These are phyloP conservation scores for Zaprionus gabonicus DNA, from an alignment of 1,140 invertebrate species.

Conservation along the genomic window DNA sequence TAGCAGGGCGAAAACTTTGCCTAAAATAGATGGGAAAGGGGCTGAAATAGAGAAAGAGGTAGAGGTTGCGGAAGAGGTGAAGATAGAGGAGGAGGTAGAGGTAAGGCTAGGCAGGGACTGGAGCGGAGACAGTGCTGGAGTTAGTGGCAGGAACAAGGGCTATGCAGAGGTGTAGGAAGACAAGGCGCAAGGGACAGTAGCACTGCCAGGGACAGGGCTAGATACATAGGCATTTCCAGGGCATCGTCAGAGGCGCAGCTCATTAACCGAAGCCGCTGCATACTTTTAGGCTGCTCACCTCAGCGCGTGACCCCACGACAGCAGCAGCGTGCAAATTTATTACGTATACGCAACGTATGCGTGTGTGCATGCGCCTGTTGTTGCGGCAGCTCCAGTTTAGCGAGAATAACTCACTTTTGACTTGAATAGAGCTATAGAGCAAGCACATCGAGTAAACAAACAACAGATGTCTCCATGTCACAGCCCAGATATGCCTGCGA, in stretches of 20 bases:
- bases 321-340: conserved; percentile 23
- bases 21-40: not conserved
- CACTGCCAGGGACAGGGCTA: too few relatives aligned
- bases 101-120: too few relatives aligned
- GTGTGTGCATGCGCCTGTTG: not conserved
- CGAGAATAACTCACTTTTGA: conserved; percentile 24
- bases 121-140: too few relatives aligned
- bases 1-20: not conserved
- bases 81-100: too few relatives aligned
- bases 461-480: conserved; percentile 27
- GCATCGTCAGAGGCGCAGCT: conserved; percentile 4
- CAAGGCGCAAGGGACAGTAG: not conserved
- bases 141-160: too few relatives aligned
- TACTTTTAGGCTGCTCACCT: conserved; percentile 16
- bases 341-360: conserved; percentile 6
- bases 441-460: conserved; percentile 10
- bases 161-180: too few relatives aligned
- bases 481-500: conserved; percentile 21
- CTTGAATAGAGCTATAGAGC: conserved; percentile 19
- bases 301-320: not conserved
- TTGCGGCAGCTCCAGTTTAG: conserved; percentile 4
- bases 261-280: conserved; percentile 19
- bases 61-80: too few relatives aligned
- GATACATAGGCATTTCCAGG: too few relatives aligned
- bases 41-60: too few relatives aligned